Base-by-base conservation (phyloP, 2,797 vertebrate species). In the Schizopygopsis pylzovi region DNA sequence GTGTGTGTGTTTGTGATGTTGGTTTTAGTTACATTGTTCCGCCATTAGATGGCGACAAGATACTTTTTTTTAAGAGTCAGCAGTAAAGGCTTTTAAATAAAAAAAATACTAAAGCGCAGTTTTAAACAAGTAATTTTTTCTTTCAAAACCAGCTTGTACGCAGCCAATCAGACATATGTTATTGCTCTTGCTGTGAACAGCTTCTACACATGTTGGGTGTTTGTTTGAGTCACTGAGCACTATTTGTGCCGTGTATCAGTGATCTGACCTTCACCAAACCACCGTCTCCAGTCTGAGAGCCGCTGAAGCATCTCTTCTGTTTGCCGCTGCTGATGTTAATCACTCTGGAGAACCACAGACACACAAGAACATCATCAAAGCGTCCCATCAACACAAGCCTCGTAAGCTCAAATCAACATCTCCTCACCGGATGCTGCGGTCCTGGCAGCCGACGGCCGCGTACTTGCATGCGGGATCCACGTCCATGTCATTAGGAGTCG, bases 321-420 rank as follows among this genome's bases (percentile, higher is more conserved):
- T 98, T 99, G 75, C 98, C 98, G n/a, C 95, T 98, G 93, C 95
- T 96, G 92, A 99, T 97, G 93, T 98, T 98, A 90, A 99, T 98
- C 93, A 99, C 95, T 92, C 98, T 99, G 90, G 20, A 37, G 41
- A 20, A 28, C 12, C 47, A 63, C 22, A 72, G 39, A 85, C 18
- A 47, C 70, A 67, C 68, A 67, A 16, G 6, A 67, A 16, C 63
- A 67, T 37, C 28, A 67, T 16, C 28, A 33, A 33, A 67, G 6
- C 28, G 1, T 67, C 63, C 4, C 59, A 25, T 33, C 63, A 37
- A 2, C 13, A 16, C 6, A 4, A 61, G 59, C 13, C 1, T 67
- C 28, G 37, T 8, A 0, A 6, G 16, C 63, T 67, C 63, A 67
- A 0, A 37, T 8, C n/a, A 75, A 77, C 25, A 25, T 4, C 11